Conservation (phyloP, 2,888 invertebrate genomes). For the Escarpia spicata region DNA sequence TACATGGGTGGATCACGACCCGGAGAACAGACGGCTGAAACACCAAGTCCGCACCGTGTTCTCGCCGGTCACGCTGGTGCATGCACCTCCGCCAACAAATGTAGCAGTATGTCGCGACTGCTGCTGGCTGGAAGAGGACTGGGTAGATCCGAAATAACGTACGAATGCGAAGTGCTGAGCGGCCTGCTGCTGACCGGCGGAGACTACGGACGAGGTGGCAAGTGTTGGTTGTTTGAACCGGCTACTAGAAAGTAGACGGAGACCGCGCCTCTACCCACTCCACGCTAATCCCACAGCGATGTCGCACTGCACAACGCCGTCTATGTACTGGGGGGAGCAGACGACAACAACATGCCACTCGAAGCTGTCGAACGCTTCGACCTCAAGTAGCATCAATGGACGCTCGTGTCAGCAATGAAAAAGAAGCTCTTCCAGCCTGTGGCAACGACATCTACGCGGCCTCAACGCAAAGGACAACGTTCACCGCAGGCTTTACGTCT, state of each 20-base stretch:
- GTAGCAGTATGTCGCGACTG: too few relatives aligned
- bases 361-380: slow-evolving; percentile 31
- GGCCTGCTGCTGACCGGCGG: slow-evolving; percentile 35
- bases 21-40: not conserved
- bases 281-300: slow-evolving; percentile 33
- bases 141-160: too few relatives aligned
- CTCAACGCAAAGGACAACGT: slow-evolving; percentile 31
- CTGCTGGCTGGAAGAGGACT: too few relatives aligned
- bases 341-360: slow-evolving; percentile 33
- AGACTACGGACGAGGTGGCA: not conserved
- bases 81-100: too few relatives aligned
- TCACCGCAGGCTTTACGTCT: slow-evolving; percentile 22
- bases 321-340: slow-evolving; percentile 37
- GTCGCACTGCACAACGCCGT: slow-evolving; percentile 33
- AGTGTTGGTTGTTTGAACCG: slow-evolving; percentile 39
- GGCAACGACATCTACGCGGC: slow-evolving; percentile 36
- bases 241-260: slow-evolving; percentile 35
- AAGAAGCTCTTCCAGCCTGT: slow-evolving; percentile 30
- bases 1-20: slow-evolving; percentile 32
- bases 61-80: too few relatives aligned
- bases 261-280: slow-evolving; percentile 27
- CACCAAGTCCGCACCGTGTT: too few relatives aligned
- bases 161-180: not conserved
- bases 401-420: slow-evolving; percentile 25
- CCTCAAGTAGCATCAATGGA: slow-evolving; percentile 27